phyloP scores from a whole-genome alignment of 1,140 invertebrate genomes.

The Holotrichia oblita region DNA sequence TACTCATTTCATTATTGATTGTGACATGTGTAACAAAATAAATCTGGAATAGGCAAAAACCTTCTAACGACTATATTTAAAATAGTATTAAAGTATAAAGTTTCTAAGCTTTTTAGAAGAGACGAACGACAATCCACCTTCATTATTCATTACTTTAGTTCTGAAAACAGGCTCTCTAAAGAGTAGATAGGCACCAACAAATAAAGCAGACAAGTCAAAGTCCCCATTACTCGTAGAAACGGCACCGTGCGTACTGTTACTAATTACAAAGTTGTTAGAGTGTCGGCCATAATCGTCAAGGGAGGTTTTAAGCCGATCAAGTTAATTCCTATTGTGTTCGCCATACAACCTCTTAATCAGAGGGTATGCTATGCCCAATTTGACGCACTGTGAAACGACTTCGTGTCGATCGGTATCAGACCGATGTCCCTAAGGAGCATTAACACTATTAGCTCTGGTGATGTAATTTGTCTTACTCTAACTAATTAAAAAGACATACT shows the following conservation, averaged over 20 bases:
- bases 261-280: slow-evolving; percentile 14
- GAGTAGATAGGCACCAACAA: neutral
- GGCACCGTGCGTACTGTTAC: neutral
- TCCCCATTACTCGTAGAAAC: slow-evolving; percentile 6
- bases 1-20: too few species aligned
- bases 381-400: neutral
- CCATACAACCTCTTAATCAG: slow-evolving; percentile 7
- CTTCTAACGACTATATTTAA: too few species aligned
- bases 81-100: too few species aligned
- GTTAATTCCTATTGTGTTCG: slow-evolving; percentile 3
- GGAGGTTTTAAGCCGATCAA: slow-evolving; percentile 5
- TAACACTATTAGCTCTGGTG: neutral
- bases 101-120: neutral
- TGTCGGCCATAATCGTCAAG: slow-evolving; percentile 2
- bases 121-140: neutral
- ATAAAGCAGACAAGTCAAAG: neutral
- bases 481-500: neutral
- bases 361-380: slow-evolving; percentile 6
- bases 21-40: too few species aligned
- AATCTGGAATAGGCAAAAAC: too few species aligned
- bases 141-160: neutral
- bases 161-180: neutral
- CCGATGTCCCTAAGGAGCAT: neutral
- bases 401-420: neutral
- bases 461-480: neutral